Evolutionary conservation across 64 coral and sea anemone species (phyloP), one percentile per base, ranked within the genome.

Genomic region (Catalaphyllia jardinei): DNA sequence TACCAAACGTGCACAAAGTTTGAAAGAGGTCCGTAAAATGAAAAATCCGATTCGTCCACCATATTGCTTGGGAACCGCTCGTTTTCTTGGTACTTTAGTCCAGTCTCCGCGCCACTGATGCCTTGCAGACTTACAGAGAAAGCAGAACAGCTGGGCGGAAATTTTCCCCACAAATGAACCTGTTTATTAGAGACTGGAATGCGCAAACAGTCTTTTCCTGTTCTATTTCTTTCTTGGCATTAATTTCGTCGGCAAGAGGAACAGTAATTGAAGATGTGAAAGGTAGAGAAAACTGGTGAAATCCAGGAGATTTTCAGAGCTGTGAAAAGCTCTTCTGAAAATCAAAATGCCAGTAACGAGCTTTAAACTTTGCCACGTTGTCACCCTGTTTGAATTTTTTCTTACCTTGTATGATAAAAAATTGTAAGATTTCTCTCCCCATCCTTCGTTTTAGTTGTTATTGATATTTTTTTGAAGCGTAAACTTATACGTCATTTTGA

Each of bases 11-110:
- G 54, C 15, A 57, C 54, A 57, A 57, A 57, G 54, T 57, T 57
- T 7, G 54, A 57, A 57, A 57, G 54, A 57, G 54, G 0, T 57
- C 54, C 42, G 22, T 29, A 11, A 78, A 20, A 4, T 61, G 27
- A 18, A 18, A 1, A 12, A 60, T 57, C 54, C 11, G 54, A 12
- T 64, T 25, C 30, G 29, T 83, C 81, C 62, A 50, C 81, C 22
- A 85, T 85, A 52, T 85, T 85, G 81, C 63, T 85, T 85, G 4
- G 81, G 31, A 85, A 85, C 81, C 81, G 15, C 62, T 50, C 38
- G 2, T 46, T 39, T 15, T n/a, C 20, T 52, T 28, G 49, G 42
- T n/a, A 1, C n/a, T 54, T 20, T 10, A 33, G 33, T 60, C 79
- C 79, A 82, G 29, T 51, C 31, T 25, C 63, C 60, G 19, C 18